Conservation (phyloP, 2,888 invertebrate genomes). For the Cataglyphis livida region DNA sequence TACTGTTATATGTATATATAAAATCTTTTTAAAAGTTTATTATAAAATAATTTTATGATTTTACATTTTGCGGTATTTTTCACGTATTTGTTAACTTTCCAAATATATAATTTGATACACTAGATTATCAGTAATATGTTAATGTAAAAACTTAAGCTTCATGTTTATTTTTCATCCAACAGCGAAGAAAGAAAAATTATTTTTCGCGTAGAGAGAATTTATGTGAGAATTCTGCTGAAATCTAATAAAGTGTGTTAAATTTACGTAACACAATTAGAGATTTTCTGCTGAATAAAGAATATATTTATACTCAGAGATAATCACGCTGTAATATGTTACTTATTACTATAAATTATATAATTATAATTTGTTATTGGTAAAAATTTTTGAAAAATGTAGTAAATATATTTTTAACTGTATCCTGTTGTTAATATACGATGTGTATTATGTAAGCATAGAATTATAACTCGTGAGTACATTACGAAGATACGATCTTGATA, state of each 20-base stretch:
- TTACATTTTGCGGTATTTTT: conserved; percentile 6
- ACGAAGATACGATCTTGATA: conserved; percentile 32
- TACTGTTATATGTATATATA: neutral
- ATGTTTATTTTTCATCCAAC: neutral
- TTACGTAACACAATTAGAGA: neutral
- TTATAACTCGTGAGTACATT: conserved; percentile 21
- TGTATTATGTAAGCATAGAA: conserved; percentile 28
- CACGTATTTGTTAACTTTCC: neutral
- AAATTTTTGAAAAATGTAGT: neutral
- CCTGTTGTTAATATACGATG: neutral
- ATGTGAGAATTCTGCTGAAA: neutral
- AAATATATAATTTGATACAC: neutral
- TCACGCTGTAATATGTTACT: neutral
- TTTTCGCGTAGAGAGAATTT: neutral
- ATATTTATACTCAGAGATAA: neutral
- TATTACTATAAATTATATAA: neutral
- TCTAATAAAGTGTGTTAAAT: neutral
- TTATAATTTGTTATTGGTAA: neutral
- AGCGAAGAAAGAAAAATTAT: neutral
- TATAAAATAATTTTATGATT: neutral
- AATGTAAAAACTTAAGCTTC: neutral
- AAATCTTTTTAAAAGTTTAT: neutral
- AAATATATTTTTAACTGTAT: neutral
- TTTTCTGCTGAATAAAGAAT: neutral
- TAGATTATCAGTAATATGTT: neutral